Evolutionary conservation across 2,797 vertebrate genomes (phyloP).

Genomic region (Ceryle rudis): DNA sequence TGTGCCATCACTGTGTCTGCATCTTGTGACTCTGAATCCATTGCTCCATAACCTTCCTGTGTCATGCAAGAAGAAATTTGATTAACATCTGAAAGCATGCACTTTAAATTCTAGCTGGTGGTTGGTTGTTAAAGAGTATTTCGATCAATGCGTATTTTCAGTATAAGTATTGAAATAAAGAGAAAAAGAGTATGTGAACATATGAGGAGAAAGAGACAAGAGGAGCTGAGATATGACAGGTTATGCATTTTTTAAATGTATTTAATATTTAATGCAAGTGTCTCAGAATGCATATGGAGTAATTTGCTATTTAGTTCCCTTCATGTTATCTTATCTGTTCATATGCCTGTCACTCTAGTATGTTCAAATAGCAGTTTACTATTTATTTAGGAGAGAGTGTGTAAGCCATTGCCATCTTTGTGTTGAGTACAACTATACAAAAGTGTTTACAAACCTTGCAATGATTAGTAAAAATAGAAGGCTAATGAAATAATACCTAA

Average conservation of each 20-base stretch:
- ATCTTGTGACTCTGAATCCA: neutral
- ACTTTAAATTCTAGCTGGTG: constrained; percentile 22
- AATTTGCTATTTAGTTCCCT: neutral
- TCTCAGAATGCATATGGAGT: neutral
- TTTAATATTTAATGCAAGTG: neutral
- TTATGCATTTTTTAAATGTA: neutral
- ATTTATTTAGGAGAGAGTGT: neutral
- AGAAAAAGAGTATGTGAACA: neutral
- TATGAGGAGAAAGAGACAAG: neutral
- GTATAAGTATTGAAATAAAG: neutral
- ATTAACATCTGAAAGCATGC: constrained; percentile 35
- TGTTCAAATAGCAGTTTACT: neutral
- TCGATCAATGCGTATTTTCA: neutral
- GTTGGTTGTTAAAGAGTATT: neutral
- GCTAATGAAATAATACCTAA: neutral
- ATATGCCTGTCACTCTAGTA: neutral
- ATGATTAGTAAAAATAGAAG: neutral
- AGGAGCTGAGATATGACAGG: neutral
- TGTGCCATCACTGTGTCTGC: neutral
- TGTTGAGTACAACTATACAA: neutral
- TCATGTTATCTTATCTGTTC: neutral
- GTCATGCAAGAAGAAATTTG: neutral
- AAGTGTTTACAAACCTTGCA: neutral
- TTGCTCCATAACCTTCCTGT: neutral
- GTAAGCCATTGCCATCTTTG: neutral